Percentiles rank a stretch among this genome's conserved stretches.
phyloP scores from a whole-genome alignment of 2,888 invertebrate genomes.

The Aethes cnicana region DNA sequence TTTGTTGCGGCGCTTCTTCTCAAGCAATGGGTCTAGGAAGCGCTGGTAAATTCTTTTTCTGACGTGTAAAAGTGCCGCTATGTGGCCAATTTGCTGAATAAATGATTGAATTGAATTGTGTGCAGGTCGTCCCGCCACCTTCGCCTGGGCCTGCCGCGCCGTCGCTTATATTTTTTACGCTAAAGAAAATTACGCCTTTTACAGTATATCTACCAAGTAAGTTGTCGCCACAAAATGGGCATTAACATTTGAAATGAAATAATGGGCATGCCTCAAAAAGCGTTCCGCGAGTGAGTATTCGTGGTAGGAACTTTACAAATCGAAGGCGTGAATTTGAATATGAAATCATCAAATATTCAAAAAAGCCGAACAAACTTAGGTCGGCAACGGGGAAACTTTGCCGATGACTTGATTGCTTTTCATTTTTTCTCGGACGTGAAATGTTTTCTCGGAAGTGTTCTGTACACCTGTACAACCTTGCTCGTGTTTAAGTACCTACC shows the following conservation, averaged over 20 bases:
- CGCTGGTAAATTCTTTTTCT: too few relatives aligned
- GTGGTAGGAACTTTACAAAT: constrained; percentile 21
- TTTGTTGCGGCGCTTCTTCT: too few relatives aligned
- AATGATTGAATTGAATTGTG: too few relatives aligned
- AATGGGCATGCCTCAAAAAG: neutral
- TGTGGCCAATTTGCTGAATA: too few relatives aligned
- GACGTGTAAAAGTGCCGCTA: too few relatives aligned
- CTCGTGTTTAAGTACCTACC: too few relatives aligned
- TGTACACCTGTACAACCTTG: neutral
- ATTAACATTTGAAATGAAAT: constrained; percentile 18
- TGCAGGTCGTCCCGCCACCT: too few relatives aligned
- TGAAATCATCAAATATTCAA: constrained; percentile 52
- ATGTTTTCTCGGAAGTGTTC: constrained; percentile 17
- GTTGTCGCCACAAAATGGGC: neutral
- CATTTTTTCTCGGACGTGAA: constrained; percentile 39
- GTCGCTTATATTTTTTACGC: too few relatives aligned
- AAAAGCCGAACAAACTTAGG: constrained; percentile 40
- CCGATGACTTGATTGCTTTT: constrained; percentile 40
- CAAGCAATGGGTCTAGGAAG: too few relatives aligned
- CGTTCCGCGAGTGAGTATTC: neutral
- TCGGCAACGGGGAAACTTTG: constrained; percentile 35
- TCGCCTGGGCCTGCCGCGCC: too few relatives aligned
- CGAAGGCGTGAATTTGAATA: constrained; percentile 41
- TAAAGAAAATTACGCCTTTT: neutral
- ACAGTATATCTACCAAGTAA: neutral